These are phyloP conservation scores for Bufo gargarizans DNA, from an alignment of 2,113 vertebrate species.

Conservation along the genomic window DNA sequence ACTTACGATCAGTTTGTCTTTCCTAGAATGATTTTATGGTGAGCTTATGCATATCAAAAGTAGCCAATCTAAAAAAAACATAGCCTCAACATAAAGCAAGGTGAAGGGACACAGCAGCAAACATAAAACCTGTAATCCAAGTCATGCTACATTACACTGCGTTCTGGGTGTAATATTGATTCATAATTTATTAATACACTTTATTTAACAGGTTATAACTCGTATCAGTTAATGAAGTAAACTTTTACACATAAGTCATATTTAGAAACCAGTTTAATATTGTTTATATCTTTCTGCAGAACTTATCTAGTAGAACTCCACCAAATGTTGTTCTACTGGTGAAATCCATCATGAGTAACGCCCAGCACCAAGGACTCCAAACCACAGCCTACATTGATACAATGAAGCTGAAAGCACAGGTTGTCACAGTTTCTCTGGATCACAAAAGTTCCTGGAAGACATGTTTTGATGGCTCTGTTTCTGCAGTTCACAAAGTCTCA, in stretches of 20 bases:
- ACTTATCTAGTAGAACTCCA: slow-evolving; percentile 61
- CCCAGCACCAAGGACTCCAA: slow-evolving; percentile 68
- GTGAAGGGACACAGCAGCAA: background rate
- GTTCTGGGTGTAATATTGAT: background rate
- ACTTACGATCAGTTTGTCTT: too few species aligned
- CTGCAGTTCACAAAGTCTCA: slow-evolving; percentile 64
- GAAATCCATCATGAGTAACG: slow-evolving; percentile 68
- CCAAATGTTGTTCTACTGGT: slow-evolving; percentile 65
- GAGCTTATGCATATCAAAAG: background rate
- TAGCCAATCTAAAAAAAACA: background rate
- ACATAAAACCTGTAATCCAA: too few species aligned
- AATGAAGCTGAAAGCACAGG: slow-evolving; percentile 63
- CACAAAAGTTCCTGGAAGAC: slow-evolving; percentile 66
- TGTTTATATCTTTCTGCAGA: slow-evolving; percentile 65
- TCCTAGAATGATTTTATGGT: background rate
- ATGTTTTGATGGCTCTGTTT: slow-evolving; percentile 63
- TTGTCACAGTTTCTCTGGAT: slow-evolving; percentile 66
- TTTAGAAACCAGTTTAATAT: slow-evolving; percentile 33
- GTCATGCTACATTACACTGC: background rate
- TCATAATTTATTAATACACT: background rate
- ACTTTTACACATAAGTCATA: too few species aligned
- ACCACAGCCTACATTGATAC: slow-evolving; percentile 66
- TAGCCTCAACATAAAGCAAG: background rate
- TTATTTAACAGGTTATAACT: too few species aligned
- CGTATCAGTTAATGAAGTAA: too few species aligned